Evolutionary conservation across 2,113 vertebrate species (phyloP), one percentile per base, ranked within the genome.

Genomic region (Clinocottus analis): DNA sequence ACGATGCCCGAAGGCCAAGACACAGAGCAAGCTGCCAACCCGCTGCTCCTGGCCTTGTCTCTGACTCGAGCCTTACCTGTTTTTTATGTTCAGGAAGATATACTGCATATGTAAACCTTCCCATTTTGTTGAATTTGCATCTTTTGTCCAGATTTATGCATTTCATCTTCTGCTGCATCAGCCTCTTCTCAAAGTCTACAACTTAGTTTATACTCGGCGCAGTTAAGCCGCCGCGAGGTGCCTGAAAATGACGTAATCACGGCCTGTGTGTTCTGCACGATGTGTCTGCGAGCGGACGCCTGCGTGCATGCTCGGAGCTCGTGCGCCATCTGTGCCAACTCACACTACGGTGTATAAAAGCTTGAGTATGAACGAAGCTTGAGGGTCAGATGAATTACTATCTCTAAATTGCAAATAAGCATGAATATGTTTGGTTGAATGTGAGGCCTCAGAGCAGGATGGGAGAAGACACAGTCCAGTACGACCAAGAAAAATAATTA

Each of bases 1-100:
- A 74, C 75, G 64, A 66, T 72, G 68, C 87, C 35, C 12, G 47
- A 62, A 69, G 86, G 87, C 58, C 67, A 55, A 86, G 62, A 77
- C 71, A 23, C 21, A 29, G 39, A 70, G 66, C 67, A 75, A 86
- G 75, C 75, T 63, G 82, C 61, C 66, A 72, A 51, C 67, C 58
- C 47, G 55, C 86, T 64, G 69, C 23, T 74, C 63, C 72, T 75
- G 63, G 62, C 56, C 68, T 49, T 31, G 53, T 84, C 77, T 75
- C 39, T 59, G 23, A n/a, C 56, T 79, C 31, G 2, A 45, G 61
- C 49, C 68, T 17, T n/a, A 59, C n/a, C 39, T 71, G 19, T 23
- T 68, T 37, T 35, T 56, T 27, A 13, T 19, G 10, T 72, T 75
- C 23, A 56, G 63, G 35, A 61, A 63, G 19, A 76, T 13, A n/a